A percentile compares a stretch with the other conserved stretches of the same genome.
Conservation (phyloP, 2,797 vertebrate genomes). For the Oreochromis grahami region DNA sequence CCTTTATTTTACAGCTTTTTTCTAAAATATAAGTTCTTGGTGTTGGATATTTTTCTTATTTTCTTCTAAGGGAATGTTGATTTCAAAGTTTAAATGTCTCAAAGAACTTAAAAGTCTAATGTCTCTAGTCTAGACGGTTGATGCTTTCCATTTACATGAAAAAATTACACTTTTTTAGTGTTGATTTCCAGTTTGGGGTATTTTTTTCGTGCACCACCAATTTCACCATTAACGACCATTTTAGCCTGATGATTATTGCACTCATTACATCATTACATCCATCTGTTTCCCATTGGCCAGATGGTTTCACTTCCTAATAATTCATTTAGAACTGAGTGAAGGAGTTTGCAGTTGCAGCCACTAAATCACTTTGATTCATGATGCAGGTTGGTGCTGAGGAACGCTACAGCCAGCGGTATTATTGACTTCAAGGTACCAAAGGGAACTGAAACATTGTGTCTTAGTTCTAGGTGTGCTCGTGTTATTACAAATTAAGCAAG, state of each 20-base stretch:
- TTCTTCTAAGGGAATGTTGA: not conserved
- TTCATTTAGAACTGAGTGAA: not conserved
- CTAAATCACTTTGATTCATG: not conserved
- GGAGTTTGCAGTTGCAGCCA: not conserved
- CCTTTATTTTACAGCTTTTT: not conserved
- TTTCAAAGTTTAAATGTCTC: not conserved
- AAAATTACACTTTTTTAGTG: not conserved
- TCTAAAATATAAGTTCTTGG: not conserved
- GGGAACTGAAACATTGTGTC: not conserved
- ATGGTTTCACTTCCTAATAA: constrained; percentile 33
- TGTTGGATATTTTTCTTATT: not conserved
- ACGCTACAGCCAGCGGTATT: not conserved
- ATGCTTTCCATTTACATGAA: not conserved
- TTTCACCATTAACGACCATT: not conserved
- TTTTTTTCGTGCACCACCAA: not conserved
- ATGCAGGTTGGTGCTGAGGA: not conserved
- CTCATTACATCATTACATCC: constrained; percentile 14
- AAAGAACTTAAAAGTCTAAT: not conserved
- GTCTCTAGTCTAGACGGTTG: not conserved
- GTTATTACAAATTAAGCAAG: not conserved
- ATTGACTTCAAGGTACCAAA: not conserved
- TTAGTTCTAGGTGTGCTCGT: not conserved
- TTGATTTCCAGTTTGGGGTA: not conserved
- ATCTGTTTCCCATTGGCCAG: constrained; percentile 19
- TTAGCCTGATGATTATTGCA: not conserved